These are phyloP conservation scores for Eutrigla gurnardus DNA, from an alignment of 2,797 vertebrate genomes.

Conservation along the genomic window DNA sequence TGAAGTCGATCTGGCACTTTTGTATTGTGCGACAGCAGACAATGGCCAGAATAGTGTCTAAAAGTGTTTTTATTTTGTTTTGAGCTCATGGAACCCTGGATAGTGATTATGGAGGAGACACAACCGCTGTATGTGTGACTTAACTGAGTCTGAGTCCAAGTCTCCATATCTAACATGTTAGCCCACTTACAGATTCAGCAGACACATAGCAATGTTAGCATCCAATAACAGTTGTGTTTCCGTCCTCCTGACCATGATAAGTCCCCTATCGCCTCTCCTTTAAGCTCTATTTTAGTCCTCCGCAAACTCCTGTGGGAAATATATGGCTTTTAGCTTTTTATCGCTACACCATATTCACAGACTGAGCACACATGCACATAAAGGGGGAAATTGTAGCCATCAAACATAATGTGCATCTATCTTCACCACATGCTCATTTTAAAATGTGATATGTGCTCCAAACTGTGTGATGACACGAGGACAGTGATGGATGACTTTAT, in stretches of 20 bases:
- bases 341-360: not conserved
- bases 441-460: conserved; percentile 42
- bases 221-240: not conserved
- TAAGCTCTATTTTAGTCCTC: not conserved
- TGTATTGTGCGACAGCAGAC: too few species aligned
- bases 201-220: not conserved
- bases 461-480: conserved; percentile 34
- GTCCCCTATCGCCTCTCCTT: not conserved
- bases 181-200: too few species aligned
- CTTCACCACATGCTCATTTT: conserved; percentile 34
- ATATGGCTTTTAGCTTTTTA: not conserved
- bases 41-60: too few species aligned
- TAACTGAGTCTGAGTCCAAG: too few species aligned
- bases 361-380: not conserved
- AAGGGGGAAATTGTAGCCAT: conserved; percentile 20
- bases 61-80: too few species aligned
- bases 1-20: too few species aligned
- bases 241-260: not conserved
- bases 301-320: not conserved
- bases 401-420: conserved; percentile 32
- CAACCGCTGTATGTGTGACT: too few species aligned
- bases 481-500: conserved; percentile 67
- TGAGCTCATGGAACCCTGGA: too few species aligned
- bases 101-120: too few species aligned
- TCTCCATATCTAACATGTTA: too few species aligned